A percentile compares a stretch with the other conserved stretches of the same genome.
These are phyloP conservation scores for Subanguina moxae DNA, from an alignment of 1,140 invertebrate genomes.

Conservation along the genomic window DNA sequence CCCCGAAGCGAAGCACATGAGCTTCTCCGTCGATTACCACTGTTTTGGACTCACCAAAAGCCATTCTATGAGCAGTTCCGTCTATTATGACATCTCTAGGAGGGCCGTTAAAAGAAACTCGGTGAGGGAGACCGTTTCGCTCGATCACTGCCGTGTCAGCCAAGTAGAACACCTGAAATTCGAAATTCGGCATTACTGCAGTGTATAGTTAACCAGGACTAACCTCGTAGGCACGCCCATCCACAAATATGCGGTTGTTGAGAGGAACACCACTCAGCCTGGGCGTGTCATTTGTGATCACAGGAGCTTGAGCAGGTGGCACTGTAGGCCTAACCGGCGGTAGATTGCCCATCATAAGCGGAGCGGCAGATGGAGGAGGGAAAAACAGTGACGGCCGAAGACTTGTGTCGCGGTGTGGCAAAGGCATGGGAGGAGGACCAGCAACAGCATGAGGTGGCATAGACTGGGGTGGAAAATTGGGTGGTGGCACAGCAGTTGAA, in stretches of 20 bases:
- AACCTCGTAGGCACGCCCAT: conserved; percentile 57
- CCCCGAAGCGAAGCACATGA: conserved; percentile 76
- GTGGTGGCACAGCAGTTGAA: conserved; percentile 1
- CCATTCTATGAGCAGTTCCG: conserved; percentile 38
- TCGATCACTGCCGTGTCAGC: conserved; percentile 55
- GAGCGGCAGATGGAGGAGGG: neutral
- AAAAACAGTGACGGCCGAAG: conserved; percentile 7
- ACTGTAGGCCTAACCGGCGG: conserved; percentile 2
- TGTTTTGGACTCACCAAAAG: conserved; percentile 55
- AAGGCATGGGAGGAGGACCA: neutral
- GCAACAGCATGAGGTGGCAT: no score
- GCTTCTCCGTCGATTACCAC: conserved; percentile 62
- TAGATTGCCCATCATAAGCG: neutral
- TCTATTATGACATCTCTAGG: conserved; percentile 48
- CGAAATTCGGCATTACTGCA: no score
- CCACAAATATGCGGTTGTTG: conserved; percentile 58
- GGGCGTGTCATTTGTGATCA: conserved; percentile 47
- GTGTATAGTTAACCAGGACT: no score
- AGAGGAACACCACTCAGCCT: conserved; percentile 46
- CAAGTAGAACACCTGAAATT: conserved; percentile 51
- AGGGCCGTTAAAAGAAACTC: conserved; percentile 46
- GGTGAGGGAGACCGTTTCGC: conserved; percentile 49
- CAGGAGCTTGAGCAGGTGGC: neutral
- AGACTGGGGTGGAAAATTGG: conserved; percentile 2
- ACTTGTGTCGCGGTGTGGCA: neutral